phyloP scores from a whole-genome alignment of 2,888 invertebrate genomes.

The Autographa pulchrina region DNA sequence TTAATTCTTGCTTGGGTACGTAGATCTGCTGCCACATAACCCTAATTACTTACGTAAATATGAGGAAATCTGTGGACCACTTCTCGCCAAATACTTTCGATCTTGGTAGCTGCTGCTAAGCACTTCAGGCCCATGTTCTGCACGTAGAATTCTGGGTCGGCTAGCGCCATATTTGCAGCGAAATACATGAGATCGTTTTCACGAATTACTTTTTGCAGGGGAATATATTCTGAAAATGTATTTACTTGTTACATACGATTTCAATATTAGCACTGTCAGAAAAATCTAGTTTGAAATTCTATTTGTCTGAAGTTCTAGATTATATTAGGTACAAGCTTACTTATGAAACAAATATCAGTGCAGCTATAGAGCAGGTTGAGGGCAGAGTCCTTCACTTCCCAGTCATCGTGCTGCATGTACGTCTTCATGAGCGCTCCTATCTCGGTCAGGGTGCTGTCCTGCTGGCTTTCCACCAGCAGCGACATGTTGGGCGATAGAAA shows the following conservation, averaged over 20 bases:
- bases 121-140: conserved; percentile 64
- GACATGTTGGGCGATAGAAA: conserved; percentile 93
- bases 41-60: conserved; percentile 59
- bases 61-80: conserved; percentile 51
- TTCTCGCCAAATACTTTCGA: conserved; percentile 64
- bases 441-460: conserved; percentile 89
- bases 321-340: conserved; percentile 80
- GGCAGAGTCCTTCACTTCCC: conserved; percentile 93
- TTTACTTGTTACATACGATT: not conserved
- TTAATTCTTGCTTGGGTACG: too few species aligned
- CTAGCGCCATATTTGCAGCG: conserved; percentile 59
- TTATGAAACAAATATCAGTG: conserved; percentile 90
- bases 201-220: conserved; percentile 61
- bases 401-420: conserved; percentile 90
- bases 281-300: too few species aligned
- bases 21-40: not conserved
- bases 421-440: conserved; percentile 90
- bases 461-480: conserved; percentile 90
- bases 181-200: conserved; percentile 58
- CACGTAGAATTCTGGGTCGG: conserved; percentile 61
- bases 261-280: not conserved
- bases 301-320: too few species aligned
- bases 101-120: conserved; percentile 62
- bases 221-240: conserved; percentile 61
- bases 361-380: conserved; percentile 91